A percentile compares a stretch with the other conserved stretches of the same genome.
phyloP scores from a whole-genome alignment of 1,140 invertebrate species.

The Rhagoletis zephyria region DNA sequence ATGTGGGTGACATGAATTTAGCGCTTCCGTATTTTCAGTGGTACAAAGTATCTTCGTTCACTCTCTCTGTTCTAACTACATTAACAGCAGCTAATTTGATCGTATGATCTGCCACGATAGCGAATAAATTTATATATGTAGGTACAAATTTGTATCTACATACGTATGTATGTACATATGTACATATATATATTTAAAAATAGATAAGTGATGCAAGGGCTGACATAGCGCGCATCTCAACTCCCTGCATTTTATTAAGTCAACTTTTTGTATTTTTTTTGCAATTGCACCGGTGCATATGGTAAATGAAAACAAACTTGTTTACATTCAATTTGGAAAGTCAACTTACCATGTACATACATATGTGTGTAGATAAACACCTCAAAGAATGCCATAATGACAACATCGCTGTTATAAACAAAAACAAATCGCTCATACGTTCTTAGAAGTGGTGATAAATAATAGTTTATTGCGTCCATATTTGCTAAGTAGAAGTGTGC shows the following conservation, averaged over 20 bases:
- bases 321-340: slow-evolving; percentile 8
- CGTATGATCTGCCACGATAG: slow-evolving; percentile 25
- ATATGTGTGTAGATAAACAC: neutral
- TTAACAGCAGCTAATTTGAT: neutral
- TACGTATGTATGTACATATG: too few species aligned
- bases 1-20: too few species aligned
- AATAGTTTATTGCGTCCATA: neutral
- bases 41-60: neutral
- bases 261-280: neutral
- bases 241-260: neutral
- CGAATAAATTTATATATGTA: neutral
- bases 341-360: neutral
- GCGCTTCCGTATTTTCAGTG: too few species aligned
- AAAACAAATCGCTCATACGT: neutral
- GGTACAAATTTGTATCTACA: too few species aligned
- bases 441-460: neutral
- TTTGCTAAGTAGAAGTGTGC: neutral
- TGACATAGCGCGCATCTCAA: too few species aligned
- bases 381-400: neutral
- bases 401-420: slow-evolving; percentile 1
- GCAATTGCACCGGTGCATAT: slow-evolving; percentile 11
- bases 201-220: too few species aligned
- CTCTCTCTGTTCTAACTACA: neutral
- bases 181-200: too few species aligned
- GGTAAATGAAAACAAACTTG: slow-evolving; percentile 28